Base-by-base conservation (phyloP, 2,888 invertebrate species). In the Mythimna pallens region DNA sequence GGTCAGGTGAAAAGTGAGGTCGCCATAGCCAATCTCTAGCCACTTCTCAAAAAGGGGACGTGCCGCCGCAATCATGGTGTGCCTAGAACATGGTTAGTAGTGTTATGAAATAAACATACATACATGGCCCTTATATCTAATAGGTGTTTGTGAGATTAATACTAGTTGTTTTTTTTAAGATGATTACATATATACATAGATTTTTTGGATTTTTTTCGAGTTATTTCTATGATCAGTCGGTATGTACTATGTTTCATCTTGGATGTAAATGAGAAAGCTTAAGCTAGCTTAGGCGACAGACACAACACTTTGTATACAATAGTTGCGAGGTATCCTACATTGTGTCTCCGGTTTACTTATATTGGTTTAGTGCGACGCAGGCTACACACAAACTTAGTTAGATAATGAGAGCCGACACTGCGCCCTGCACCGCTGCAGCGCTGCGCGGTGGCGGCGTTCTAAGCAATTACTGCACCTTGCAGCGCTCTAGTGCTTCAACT, bases 381-480 rank as follows among this genome's bases (percentile, higher is more conserved):
- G 43, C 64, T 62, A 67, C 10, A 59, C 79, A 36, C 55, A 52
- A 70, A 83, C 80, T 74, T 65, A 83, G 80, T 74, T 72, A 73
- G 25, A 71, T 76, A 82, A 82, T 80, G 76, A 69, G 64, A 65
- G 50, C 43, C 34, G 84, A 71, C 76, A 63, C 17, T 52, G 30
- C 57, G 14, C 36, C 20, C 68, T 30, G 63, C 36, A 40, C 25
- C 59, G 58, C 63, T 54, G 59, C 52, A 43, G 57, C 55, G 43
- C 52, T 43, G 61, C 20, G 9, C 68, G 20, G 58, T 20, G 14
- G 36, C 47, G 14, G 22, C 25, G 43, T 30, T 71, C 82, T 50
- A 20, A 70, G 34, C 54, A 52, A 73, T 73, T 71, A 73, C 63
- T 66, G 73, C 75, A 61, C 67, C 75, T 70, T 70, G 66, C 47